phyloP scores from a whole-genome alignment of 2,113 vertebrate species.

The Clupea harengus region DNA sequence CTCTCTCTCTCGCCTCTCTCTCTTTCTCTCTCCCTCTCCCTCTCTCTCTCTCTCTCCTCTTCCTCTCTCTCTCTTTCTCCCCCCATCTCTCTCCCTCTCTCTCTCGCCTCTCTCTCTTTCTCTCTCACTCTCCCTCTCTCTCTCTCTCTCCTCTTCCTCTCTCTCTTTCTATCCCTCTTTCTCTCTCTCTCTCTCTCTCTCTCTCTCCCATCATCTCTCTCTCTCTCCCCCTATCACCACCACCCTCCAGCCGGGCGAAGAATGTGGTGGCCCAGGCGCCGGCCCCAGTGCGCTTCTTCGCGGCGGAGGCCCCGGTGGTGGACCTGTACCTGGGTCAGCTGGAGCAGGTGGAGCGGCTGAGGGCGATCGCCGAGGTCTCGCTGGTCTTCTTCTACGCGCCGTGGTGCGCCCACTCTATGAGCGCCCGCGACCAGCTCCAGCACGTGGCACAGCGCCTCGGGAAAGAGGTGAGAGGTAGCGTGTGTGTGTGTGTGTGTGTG shows the following conservation, averaged over 20 bases:
- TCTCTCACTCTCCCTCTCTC: background rate
- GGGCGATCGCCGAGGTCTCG: slow-evolving; percentile 80
- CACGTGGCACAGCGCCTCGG: slow-evolving; percentile 81
- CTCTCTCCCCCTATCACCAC: background rate
- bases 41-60: background rate
- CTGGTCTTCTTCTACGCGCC: slow-evolving; percentile 93
- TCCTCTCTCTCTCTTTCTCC: background rate
- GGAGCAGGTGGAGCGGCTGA: slow-evolving; percentile 83
- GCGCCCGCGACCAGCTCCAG: slow-evolving; percentile 82
- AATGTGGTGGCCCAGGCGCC: slow-evolving; percentile 84
- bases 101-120: background rate
- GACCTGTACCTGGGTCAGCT: slow-evolving; percentile 93
- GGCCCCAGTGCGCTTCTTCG: slow-evolving; percentile 86
- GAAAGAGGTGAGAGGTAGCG: slow-evolving; percentile 77
- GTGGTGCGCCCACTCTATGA: slow-evolving; percentile 93
- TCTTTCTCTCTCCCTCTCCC: background rate
- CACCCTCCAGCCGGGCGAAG: slow-evolving; percentile 79
- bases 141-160: background rate
- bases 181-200: too few species aligned
- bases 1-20: background rate
- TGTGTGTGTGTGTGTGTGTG: background rate
- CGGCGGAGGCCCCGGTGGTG: slow-evolving; percentile 77
- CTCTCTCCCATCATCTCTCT: too few species aligned
- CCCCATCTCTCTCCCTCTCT: background rate
- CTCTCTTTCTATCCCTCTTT: background rate